These are phyloP conservation scores for Cylas formicarius DNA, from an alignment of 1,140 invertebrate genomes.

Conservation along the genomic window DNA sequence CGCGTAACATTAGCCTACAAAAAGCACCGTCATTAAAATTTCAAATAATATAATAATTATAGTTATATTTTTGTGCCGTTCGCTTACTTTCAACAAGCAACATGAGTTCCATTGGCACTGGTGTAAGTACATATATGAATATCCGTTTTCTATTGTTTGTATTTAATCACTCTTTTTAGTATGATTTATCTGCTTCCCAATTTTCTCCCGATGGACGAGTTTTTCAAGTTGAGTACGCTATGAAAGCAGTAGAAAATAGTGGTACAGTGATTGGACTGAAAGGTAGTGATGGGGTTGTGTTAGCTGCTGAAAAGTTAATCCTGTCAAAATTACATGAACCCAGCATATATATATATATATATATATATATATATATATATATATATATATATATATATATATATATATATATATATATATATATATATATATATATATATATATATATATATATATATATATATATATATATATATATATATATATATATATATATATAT, in stretches of 20 bases:
- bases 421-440: no score
- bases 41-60: no score
- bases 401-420: no score
- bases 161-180: constrained; percentile 51
- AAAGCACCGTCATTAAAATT: no score
- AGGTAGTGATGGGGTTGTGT: constrained; percentile 94
- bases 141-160: constrained; percentile 8
- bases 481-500: no score
- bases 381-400: no score
- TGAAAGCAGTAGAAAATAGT: constrained; percentile 98
- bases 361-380: no score
- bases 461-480: no score
- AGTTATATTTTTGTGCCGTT: no score
- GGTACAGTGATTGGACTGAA: constrained; percentile 91
- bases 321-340: constrained; percentile 95
- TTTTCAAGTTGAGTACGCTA: constrained; percentile 99
- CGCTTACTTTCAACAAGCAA: no score
- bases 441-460: no score
- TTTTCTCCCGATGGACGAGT: constrained; percentile 98
- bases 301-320: constrained; percentile 96
- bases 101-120: constrained; percentile 95
- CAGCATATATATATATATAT: constrained; percentile 65
- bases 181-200: constrained; percentile 98
- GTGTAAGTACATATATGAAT: constrained; percentile 57
- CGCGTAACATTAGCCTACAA: no score